phyloP scores from a whole-genome alignment of 2,113 vertebrate species.

The Probosciger aterrimus region DNA sequence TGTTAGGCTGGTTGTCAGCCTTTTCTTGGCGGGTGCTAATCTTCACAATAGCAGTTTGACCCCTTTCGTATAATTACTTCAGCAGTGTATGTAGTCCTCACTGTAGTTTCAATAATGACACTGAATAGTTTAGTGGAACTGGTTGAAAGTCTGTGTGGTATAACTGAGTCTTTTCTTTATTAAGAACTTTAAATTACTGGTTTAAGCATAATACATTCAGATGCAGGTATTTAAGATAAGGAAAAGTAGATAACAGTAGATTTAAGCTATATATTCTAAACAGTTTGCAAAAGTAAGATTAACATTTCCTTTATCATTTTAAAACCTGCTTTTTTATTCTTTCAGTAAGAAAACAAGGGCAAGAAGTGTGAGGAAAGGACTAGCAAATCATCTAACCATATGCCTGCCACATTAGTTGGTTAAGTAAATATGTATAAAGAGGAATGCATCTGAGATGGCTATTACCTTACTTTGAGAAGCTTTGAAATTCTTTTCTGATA shows the following conservation, averaged over 20 bases:
- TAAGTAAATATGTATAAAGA: background rate
- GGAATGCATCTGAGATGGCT: background rate
- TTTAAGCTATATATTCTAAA: background rate
- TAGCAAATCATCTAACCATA: background rate
- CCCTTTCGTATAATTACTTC: background rate
- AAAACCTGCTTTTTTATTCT: background rate
- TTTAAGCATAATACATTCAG: background rate
- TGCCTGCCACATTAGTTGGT: background rate
- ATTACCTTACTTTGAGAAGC: background rate
- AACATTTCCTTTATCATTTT: background rate
- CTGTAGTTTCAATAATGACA: background rate
- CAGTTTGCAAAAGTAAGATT: background rate
- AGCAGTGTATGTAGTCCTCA: background rate
- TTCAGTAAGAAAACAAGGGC: background rate
- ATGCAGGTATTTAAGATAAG: background rate
- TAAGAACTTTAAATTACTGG: background rate
- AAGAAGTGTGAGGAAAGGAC: background rate
- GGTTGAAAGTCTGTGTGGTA: background rate
- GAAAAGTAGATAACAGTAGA: background rate
- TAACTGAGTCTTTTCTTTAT: background rate
- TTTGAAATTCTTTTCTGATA: background rate
- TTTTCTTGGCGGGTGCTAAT: background rate
- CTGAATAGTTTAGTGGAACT: background rate
- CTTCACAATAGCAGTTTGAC: conserved; percentile 7
- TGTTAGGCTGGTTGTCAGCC: background rate